Base-by-base conservation (phyloP, 2,113 vertebrate genomes). In the Notarius quadriscutis region DNA sequence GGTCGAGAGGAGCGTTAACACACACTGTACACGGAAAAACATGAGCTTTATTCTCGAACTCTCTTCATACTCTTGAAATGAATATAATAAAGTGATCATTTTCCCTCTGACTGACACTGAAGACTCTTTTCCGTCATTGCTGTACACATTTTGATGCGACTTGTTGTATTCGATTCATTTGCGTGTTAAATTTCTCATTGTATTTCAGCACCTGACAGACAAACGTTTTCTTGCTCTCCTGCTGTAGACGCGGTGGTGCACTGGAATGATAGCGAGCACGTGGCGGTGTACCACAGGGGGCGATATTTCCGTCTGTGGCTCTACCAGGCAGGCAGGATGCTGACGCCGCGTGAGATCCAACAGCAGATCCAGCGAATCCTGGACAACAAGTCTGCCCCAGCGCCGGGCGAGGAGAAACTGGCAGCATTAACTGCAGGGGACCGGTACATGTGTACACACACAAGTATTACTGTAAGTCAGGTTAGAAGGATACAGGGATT, bases 281-380 rank as follows among this genome's bases (percentile, higher is more conserved):
- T 98, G 30, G 96, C 93, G 0, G 97, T 97, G 5, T 96, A 97
- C 92, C 97, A 98, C 92, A 94, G 90, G 41, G 97, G 97, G 22
- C 96, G 97, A 27, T 97, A 96, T 91, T 98, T 96, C 88, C 95
- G 95, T 0, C 91, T 98, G 34, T 93, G 90, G 84, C 92, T 97
- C 17, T 97, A 97, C 91, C 92, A 94, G 8, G 94, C 94, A 0
- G 96, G 96, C 63, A 91, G 94, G 71, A 92, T 97, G 84, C 95
- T 97, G 22, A 93, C 92, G 11, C 96, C 97, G 0, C 90, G 96
- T 17, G 96, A 97, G 89, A 95, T 98, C 14, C 96, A 98, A 92
- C 94, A 94, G 69, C 97, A 98, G 87, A 95, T 98, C 81, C 97
- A 98, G 91, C 90, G 91, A 25, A 97, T 98, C 88, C 93, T 98